Percentiles rank a stretch among this genome's conserved stretches.
Evolutionary conservation across 1,140 invertebrate species (phyloP).

Genomic region (Brachionus manjavacas): DNA sequence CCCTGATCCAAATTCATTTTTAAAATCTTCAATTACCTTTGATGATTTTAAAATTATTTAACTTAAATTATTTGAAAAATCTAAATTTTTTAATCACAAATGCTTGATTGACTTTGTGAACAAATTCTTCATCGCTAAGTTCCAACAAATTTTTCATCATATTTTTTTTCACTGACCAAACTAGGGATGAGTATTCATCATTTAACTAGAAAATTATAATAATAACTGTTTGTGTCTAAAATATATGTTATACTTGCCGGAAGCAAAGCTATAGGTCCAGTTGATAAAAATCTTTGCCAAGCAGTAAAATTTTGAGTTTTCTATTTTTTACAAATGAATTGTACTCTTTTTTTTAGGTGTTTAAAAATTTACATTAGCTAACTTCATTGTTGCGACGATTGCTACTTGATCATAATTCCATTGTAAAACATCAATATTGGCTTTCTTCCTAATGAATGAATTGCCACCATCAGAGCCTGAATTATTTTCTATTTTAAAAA

Average conservation of each 20-base stretch:
- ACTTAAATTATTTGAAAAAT: not conserved
- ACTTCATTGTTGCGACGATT: constrained; percentile 78
- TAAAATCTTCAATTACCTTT: not conserved
- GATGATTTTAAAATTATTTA: not conserved
- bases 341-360: not conserved
- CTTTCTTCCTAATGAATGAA: constrained; percentile 74
- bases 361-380: constrained; percentile 62
- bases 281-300: constrained; percentile 89
- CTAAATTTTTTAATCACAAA: constrained; percentile 61
- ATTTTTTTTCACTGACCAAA: constrained; percentile 78
- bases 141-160: constrained; percentile 68
- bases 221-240: not conserved
- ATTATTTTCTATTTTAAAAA: constrained; percentile 53
- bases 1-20: not conserved
- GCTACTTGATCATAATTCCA: constrained; percentile 83
- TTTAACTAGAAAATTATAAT: constrained; percentile 62
- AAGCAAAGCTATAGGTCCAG: constrained; percentile 81
- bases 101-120: constrained; percentile 79
- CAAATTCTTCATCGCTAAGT: constrained; percentile 72
- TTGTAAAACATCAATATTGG: constrained; percentile 70
- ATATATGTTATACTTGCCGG: constrained; percentile 64
- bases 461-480: constrained; percentile 74
- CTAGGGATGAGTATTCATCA: constrained; percentile 72
- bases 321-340: constrained; percentile 53
- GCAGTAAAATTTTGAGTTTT: constrained; percentile 72